These are phyloP conservation scores for Tauraco hartlaubi DNA, from an alignment of 2,797 vertebrate species.

Conservation along the genomic window DNA sequence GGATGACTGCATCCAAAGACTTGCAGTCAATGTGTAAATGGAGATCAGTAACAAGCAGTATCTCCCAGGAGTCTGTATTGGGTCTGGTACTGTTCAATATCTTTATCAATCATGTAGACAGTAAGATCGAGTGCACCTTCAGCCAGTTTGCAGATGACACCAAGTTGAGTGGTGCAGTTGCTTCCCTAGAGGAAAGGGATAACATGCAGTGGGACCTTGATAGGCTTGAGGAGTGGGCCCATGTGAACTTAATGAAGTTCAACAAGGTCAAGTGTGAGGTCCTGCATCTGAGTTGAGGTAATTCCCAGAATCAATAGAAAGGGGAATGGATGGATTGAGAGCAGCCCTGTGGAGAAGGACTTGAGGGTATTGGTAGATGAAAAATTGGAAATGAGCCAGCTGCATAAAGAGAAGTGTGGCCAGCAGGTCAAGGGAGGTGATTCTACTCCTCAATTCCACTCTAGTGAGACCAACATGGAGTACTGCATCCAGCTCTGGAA, in stretches of 20 bases:
- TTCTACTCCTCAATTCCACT: neutral
- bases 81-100: neutral
- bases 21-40: neutral
- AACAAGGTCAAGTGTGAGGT: neutral
- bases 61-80: neutral
- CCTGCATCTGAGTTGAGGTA: too few species aligned
- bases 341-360: too few species aligned
- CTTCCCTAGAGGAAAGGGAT: neutral
- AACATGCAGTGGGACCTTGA: too few species aligned
- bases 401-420: neutral
- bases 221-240: neutral
- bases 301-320: too few species aligned
- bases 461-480: neutral
- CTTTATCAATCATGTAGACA: neutral
- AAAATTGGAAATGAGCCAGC: neutral
- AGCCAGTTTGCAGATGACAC: neutral
- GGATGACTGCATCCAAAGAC: neutral
- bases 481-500: neutral
- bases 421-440: neutral
- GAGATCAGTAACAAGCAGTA: neutral
- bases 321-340: too few species aligned
- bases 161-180: neutral
- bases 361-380: neutral
- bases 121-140: neutral
- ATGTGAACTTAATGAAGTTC: neutral